Percentiles rank a stretch among this genome's conserved stretches.
These are phyloP conservation scores for Hyles lineata DNA, from an alignment of 2,888 invertebrate genomes.

Conservation along the genomic window DNA sequence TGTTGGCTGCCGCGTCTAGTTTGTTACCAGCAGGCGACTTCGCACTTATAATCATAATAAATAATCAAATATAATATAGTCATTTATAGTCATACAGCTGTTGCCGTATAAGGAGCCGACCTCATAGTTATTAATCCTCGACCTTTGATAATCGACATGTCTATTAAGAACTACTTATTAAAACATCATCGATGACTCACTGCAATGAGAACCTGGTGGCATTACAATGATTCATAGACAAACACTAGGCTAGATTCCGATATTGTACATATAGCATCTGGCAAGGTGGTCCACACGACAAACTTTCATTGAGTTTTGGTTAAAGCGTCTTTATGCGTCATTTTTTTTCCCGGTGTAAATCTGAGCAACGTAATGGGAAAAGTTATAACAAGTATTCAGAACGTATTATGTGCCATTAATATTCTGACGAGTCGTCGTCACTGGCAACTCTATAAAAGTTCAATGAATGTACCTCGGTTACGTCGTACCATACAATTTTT, in stretches of 20 bases:
- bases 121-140: neutral
- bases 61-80: too few relatives aligned
- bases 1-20: too few relatives aligned
- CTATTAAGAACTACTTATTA: conserved; percentile 4
- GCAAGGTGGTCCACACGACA: conserved; percentile 49
- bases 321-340: conserved; percentile 62
- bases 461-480: conserved; percentile 63
- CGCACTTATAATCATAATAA: too few relatives aligned
- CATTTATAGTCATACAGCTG: neutral
- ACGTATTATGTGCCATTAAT: conserved; percentile 81
- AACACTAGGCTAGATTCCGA: neutral
- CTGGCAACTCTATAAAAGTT: conserved; percentile 73
- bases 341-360: conserved; percentile 77
- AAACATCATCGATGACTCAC: conserved; percentile 8
- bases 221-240: neutral
- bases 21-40: too few relatives aligned
- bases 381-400: conserved; percentile 83
- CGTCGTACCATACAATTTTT: conserved; percentile 54
- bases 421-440: conserved; percentile 75
- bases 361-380: conserved; percentile 80
- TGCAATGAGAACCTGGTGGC: neutral
- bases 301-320: conserved; percentile 69
- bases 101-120: neutral
- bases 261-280: conserved; percentile 24
- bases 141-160: conserved; percentile 5